Conservation (phyloP, 2,888 invertebrate genomes). For the Monopis laevigella region DNA sequence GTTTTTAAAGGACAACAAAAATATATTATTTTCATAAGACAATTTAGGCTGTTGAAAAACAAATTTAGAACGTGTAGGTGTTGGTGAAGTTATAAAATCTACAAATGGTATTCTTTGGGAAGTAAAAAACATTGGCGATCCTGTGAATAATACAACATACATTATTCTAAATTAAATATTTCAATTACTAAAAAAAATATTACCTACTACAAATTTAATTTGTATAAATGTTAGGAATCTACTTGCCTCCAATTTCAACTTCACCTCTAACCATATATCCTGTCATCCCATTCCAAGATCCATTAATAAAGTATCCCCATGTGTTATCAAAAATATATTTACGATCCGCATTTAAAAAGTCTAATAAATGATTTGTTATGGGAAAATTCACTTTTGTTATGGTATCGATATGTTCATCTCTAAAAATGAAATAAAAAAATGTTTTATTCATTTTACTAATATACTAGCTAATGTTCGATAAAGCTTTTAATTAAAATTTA, state of each 20-base stretch:
- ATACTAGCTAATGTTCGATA: neutral
- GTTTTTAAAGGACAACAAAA: constrained; percentile 71
- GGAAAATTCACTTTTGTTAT: constrained; percentile 72
- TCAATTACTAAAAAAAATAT: neutral
- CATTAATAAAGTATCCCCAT: constrained; percentile 70
- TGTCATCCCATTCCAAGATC: constrained; percentile 73
- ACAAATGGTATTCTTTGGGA: constrained; percentile 68
- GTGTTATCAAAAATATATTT: constrained; percentile 60
- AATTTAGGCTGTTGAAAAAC: constrained; percentile 78
- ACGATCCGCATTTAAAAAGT: constrained; percentile 66
- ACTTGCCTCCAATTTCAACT: constrained; percentile 69
- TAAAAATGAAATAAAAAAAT: constrained; percentile 24
- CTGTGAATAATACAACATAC: constrained; percentile 31
- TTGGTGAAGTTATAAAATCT: constrained; percentile 74
- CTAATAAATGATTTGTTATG: constrained; percentile 63
- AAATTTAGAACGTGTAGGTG: constrained; percentile 73
- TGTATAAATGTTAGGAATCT: neutral
- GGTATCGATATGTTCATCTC: constrained; percentile 64
- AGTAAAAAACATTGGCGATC: constrained; percentile 72
- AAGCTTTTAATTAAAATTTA: constrained; percentile 26
- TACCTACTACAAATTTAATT: neutral
- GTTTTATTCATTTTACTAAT: neutral
- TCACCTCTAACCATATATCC: constrained; percentile 66
- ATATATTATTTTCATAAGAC: constrained; percentile 77
- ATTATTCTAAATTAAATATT: neutral